These are phyloP conservation scores for Stegana nigrithorax DNA, from an alignment of 2,888 invertebrate species.

Conservation along the genomic window DNA sequence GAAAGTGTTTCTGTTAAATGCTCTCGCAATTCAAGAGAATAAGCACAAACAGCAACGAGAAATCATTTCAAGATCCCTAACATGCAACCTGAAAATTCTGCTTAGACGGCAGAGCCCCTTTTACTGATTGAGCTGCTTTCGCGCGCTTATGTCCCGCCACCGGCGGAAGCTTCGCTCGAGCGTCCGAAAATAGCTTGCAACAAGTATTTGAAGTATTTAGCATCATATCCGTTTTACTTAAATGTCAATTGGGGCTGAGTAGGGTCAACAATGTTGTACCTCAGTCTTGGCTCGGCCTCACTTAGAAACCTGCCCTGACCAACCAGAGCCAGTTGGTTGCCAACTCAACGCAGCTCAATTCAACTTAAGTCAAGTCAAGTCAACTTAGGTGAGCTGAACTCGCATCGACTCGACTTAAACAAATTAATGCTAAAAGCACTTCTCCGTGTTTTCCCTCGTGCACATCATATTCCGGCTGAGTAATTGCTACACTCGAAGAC, in stretches of 20 bases:
- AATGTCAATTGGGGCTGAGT: constrained; percentile 12
- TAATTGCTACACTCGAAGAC: constrained; percentile 11
- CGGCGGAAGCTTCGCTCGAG: too few relatives aligned
- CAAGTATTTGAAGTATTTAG: constrained; percentile 14
- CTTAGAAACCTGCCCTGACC: too few relatives aligned
- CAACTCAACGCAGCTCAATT: too few relatives aligned
- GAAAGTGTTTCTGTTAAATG: constrained; percentile 13
- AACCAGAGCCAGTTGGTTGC: too few relatives aligned
- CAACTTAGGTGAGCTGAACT: background rate
- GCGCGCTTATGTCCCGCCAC: too few relatives aligned
- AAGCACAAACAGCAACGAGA: background rate
- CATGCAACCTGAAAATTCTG: background rate
- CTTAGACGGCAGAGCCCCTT: background rate
- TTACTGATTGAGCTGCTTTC: background rate
- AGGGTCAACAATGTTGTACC: background rate
- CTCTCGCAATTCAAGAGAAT: background rate
- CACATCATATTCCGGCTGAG: constrained; percentile 5
- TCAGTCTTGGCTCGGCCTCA: background rate
- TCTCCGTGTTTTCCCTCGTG: background rate
- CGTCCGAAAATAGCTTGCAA: background rate
- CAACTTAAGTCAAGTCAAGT: too few relatives aligned
- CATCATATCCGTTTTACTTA: constrained; percentile 1
- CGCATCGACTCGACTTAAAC: background rate
- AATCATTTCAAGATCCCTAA: background rate
- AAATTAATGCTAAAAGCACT: constrained; percentile 8